A percentile compares a stretch with the other conserved stretches of the same genome.
Evolutionary conservation across 2,113 vertebrate genomes (phyloP).

Genomic region (Xenotilapia longispinis): DNA sequence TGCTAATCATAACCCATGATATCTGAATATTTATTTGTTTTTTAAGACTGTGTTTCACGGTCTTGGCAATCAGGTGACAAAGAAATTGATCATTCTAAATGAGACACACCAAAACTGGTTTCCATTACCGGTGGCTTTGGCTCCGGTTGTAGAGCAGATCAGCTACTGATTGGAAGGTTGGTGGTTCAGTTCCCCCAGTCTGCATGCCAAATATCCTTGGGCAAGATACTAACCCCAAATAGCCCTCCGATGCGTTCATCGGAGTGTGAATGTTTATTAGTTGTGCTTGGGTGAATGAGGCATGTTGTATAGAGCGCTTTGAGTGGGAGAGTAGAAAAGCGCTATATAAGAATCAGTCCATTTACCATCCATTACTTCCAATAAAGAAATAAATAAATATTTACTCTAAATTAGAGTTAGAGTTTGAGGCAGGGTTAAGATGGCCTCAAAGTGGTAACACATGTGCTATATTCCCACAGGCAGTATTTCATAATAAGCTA

Average conservation of each 20-base stretch:
- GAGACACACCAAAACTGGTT: background rate
- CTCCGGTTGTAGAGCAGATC: background rate
- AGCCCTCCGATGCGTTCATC: accelerated
- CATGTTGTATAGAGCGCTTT: background rate
- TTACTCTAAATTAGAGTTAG: background rate
- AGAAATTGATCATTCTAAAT: background rate
- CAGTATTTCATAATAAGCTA: background rate
- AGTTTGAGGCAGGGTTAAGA: background rate
- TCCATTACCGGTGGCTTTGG: background rate
- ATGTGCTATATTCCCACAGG: background rate
- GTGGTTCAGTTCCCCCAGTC: background rate
- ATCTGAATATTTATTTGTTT: background rate
- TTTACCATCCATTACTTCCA: background rate
- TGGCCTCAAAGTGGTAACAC: background rate
- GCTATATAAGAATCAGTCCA: background rate
- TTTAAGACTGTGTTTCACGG: background rate
- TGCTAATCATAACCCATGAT: background rate
- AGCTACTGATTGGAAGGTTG: background rate
- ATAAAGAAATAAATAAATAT: background rate
- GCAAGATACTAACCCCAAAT: background rate
- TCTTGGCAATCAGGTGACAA: background rate
- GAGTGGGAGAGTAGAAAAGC: background rate
- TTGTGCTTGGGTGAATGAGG: background rate
- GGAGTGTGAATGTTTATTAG: background rate
- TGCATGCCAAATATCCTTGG: background rate